These are phyloP conservation scores for Zaprionus davidi DNA, from an alignment of 1,140 invertebrate genomes.

Conservation along the genomic window DNA sequence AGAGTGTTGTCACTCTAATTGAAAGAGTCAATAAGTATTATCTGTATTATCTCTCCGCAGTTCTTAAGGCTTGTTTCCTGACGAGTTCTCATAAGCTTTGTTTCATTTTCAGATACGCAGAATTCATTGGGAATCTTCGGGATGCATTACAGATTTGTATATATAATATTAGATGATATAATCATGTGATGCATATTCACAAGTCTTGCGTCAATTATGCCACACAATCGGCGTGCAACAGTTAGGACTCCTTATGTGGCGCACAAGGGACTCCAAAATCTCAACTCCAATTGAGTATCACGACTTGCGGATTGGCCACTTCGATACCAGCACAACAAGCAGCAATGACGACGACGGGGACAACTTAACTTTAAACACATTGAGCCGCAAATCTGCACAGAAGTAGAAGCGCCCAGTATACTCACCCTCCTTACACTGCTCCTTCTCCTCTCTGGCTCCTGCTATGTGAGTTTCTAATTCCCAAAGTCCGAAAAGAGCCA, in stretches of 20 bases:
- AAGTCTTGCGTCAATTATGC: conserved; percentile 17
- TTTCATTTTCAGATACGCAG: neutral
- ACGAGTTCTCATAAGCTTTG: conserved; percentile 32
- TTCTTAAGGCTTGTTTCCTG: conserved; percentile 7
- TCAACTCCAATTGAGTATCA: conserved; percentile 64
- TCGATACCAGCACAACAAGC: conserved; percentile 12
- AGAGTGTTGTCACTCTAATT: conserved; percentile 58
- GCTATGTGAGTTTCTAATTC: conserved; percentile 31
- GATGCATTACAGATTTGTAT: too few relatives aligned
- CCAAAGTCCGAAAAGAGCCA: conserved; percentile 24
- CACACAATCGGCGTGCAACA: conserved; percentile 11
- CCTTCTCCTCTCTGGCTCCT: neutral
- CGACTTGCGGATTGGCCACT: conserved; percentile 33
- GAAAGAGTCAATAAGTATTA: conserved; percentile 58
- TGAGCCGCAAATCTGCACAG: conserved; percentile 37
- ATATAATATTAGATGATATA: neutral
- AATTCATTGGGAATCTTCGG: neutral
- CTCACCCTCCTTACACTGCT: too few relatives aligned
- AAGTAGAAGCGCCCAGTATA: conserved; percentile 8
- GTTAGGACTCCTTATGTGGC: neutral
- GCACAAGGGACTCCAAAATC: conserved; percentile 43
- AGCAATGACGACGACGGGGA: conserved; percentile 53
- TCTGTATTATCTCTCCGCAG: conserved; percentile 7
- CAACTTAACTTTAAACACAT: conserved; percentile 77
- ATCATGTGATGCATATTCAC: neutral